A percentile compares a stretch with the other conserved stretches of the same genome.
Conservation (phyloP, 2,888 invertebrate genomes). For the Dynastes tityus region DNA sequence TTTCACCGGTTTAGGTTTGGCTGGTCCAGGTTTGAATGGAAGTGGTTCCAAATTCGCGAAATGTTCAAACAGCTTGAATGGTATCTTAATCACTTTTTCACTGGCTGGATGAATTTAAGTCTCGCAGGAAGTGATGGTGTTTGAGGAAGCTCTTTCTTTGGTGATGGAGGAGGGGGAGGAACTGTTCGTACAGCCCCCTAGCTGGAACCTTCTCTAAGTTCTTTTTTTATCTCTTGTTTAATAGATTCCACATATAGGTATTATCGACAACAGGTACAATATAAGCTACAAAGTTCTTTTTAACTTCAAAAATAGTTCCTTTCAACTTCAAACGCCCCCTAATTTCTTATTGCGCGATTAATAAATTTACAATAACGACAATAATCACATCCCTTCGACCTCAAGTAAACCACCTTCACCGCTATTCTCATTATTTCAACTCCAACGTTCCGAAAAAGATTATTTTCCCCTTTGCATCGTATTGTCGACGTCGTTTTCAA, state of each 20-base stretch:
- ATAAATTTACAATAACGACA: too few relatives aligned
- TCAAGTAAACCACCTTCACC: too few relatives aligned
- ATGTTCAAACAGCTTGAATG: constrained; percentile 67
- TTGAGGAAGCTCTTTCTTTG: constrained; percentile 68
- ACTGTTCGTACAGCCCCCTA: constrained; percentile 73
- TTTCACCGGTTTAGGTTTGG: constrained; percentile 67
- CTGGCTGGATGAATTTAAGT: constrained; percentile 61
- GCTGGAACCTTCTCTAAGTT: constrained; percentile 72
- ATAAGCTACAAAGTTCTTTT: too few relatives aligned
- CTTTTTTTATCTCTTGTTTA: constrained; percentile 73
- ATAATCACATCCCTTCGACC: too few relatives aligned
- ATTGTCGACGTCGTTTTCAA: too few relatives aligned
- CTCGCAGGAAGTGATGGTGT: constrained; percentile 69
- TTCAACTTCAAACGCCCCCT: too few relatives aligned
- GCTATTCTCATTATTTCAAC: too few relatives aligned
- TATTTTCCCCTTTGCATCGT: too few relatives aligned
- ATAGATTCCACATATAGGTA: constrained; percentile 73
- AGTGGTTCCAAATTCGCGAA: constrained; percentile 72
- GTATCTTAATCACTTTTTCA: constrained; percentile 60
- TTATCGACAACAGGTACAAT: too few relatives aligned
- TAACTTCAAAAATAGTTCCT: too few relatives aligned
- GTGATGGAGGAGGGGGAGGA: constrained; percentile 71
- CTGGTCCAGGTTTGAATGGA: constrained; percentile 71
- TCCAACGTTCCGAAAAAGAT: too few relatives aligned
- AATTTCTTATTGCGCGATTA: too few relatives aligned